phyloP scores from a whole-genome alignment of 2,113 vertebrate genomes.

The Collichthys lucidus region DNA sequence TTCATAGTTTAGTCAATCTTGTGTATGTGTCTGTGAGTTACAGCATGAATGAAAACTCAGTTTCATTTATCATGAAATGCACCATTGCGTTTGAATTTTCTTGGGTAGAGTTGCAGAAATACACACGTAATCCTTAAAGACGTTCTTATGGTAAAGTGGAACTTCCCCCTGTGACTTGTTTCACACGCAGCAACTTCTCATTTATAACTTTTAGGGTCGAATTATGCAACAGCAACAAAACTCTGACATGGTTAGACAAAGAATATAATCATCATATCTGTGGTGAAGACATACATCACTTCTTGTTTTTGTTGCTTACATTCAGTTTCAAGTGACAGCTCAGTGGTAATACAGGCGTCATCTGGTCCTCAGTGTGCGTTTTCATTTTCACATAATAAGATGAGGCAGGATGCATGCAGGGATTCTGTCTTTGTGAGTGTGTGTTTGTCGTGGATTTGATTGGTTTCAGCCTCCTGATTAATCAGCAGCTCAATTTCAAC shows the following conservation, averaged over 20 bases:
- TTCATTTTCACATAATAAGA: not conserved
- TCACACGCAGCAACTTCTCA: conserved; percentile 11
- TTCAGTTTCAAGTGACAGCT: not conserved
- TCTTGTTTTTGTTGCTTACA: not conserved
- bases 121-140: not conserved
- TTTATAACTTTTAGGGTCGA: not conserved
- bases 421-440: not conserved
- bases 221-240: conserved; percentile 14
- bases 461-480: conserved; percentile 46
- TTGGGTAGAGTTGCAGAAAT: not conserved
- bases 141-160: not conserved
- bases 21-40: not conserved
- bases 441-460: conserved; percentile 14
- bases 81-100: not conserved
- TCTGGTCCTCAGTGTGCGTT: not conserved
- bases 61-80: not conserved
- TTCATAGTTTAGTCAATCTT: not conserved
- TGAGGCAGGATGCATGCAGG: not conserved
- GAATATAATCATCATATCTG: not conserved
- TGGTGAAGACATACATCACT: not conserved
- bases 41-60: not conserved
- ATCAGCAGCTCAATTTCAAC: conserved; percentile 34
- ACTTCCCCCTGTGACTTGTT: not conserved
- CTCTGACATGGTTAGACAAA: not conserved
- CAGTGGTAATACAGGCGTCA: not conserved